phyloP scores from a whole-genome alignment of 1,140 invertebrate genomes.

The Tribolium madens region DNA sequence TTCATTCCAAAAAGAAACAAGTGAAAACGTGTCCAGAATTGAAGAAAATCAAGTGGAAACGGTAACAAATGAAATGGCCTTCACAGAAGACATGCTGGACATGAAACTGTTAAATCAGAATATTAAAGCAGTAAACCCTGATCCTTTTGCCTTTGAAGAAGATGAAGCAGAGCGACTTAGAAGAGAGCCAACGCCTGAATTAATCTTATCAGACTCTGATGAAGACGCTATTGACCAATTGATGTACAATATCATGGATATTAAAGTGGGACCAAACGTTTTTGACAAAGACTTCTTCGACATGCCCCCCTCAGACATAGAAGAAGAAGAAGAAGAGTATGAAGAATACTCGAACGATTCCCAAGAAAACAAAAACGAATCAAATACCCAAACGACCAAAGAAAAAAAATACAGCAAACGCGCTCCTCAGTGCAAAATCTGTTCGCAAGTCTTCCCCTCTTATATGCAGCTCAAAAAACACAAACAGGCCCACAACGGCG shows the following conservation, averaged over 20 bases:
- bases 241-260: slow-evolving; percentile 26
- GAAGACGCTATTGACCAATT: slow-evolving; percentile 17
- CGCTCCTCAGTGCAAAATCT: slow-evolving; percentile 49
- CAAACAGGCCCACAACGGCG: slow-evolving; percentile 21
- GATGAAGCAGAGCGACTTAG: background rate
- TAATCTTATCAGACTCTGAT: slow-evolving; percentile 21
- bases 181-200: slow-evolving; percentile 8
- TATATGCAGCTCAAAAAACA: slow-evolving; percentile 56
- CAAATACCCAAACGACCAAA: background rate
- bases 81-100: background rate
- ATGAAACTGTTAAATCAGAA: background rate
- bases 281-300: slow-evolving; percentile 21
- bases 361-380: background rate
- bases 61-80: background rate
- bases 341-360: background rate
- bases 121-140: background rate
- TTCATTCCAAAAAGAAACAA: background rate
- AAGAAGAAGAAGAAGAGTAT: background rate
- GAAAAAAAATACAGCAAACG: slow-evolving; percentile 19
- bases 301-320: background rate
- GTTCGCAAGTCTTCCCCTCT: slow-evolving; percentile 47
- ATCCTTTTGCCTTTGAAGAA: background rate
- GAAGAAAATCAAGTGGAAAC: background rate
- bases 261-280: slow-evolving; percentile 9
- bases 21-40: background rate